A percentile compares a stretch with the other conserved stretches of the same genome.
Conservation (phyloP, 2,797 vertebrate genomes). For the Phaenicophaeus curvirostris region DNA sequence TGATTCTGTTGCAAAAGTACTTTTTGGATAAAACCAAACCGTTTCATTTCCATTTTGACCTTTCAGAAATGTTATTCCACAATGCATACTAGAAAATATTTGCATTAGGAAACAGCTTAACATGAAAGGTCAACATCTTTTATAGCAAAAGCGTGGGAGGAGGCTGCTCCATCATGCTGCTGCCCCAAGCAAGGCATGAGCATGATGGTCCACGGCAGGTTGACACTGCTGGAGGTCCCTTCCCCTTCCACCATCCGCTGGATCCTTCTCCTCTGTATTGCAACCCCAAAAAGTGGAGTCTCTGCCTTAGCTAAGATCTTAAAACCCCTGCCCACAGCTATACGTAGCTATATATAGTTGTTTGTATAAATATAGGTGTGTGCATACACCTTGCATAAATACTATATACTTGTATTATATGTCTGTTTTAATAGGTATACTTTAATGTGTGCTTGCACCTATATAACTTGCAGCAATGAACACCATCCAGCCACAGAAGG, state of each 20-base stretch:
- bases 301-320: neutral
- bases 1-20: neutral
- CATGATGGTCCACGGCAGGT: accelerated
- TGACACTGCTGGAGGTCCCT: accelerated
- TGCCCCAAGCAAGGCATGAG: accelerated
- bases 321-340: neutral
- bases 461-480: neutral
- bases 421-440: no score
- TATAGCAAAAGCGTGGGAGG: neutral
- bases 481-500: neutral
- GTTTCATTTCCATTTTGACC: neutral
- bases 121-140: neutral
- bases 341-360: accelerated
- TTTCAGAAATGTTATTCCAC: neutral
- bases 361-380: neutral
- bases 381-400: neutral
- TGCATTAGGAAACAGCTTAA: neutral
- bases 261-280: neutral
- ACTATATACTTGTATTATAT: no score
- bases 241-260: neutral
- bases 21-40: neutral
- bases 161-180: neutral
- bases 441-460: neutral
- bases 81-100: neutral
- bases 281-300: neutral